phyloP scores from a whole-genome alignment of 2,113 vertebrate species.

The Trematomus loennbergii region DNA sequence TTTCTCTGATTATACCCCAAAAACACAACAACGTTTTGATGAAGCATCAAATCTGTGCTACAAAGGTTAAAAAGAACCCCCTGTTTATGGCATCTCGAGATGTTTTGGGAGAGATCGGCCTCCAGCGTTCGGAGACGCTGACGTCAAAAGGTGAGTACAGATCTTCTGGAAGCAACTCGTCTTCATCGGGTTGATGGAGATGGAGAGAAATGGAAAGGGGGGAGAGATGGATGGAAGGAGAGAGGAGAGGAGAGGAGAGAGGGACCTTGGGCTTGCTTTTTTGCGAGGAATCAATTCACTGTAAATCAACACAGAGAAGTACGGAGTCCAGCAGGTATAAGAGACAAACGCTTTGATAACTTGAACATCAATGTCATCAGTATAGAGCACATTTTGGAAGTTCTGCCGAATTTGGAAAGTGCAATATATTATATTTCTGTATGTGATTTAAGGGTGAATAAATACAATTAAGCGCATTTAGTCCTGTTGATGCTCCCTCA shows the following conservation, averaged over 20 bases:
- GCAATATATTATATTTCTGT: no score
- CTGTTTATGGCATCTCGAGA: not conserved
- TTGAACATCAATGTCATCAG: not conserved
- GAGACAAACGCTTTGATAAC: not conserved
- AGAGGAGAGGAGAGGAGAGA: slow-evolving; percentile 29
- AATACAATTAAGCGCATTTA: no score
- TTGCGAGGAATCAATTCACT: slow-evolving; percentile 14
- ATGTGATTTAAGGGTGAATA: no score
- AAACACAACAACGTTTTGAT: not conserved
- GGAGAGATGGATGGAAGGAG: not conserved
- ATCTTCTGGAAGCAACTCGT: slow-evolving; percentile 58
- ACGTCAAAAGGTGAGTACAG: slow-evolving; percentile 18
- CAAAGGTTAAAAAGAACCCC: slow-evolving; percentile 1
- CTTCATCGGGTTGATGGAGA: slow-evolving; percentile 10
- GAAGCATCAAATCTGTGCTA: not conserved
- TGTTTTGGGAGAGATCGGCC: slow-evolving; percentile 12
- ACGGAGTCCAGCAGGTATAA: slow-evolving; percentile 25
- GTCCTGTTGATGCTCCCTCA: no score
- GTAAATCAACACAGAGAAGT: not conserved
- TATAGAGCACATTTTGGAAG: not conserved
- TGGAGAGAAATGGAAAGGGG: slow-evolving; percentile 31
- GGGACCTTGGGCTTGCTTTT: slow-evolving; percentile 54
- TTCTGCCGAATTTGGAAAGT: no score
- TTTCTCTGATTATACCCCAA: not conserved
- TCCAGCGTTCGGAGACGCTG: not conserved